phyloP scores from a whole-genome alignment of 2,797 vertebrate species.

The Tangara arthus region DNA sequence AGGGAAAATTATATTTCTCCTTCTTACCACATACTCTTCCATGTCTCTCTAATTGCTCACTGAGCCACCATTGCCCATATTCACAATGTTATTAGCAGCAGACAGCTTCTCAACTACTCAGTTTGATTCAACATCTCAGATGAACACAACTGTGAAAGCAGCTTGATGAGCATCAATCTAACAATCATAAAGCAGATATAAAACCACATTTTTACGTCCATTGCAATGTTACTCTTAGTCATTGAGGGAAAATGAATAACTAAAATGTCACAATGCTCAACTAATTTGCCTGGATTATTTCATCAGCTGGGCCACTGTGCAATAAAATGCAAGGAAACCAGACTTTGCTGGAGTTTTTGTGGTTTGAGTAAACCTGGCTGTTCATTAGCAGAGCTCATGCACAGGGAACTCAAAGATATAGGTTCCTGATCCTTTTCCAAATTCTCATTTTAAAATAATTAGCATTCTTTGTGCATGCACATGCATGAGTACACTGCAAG shows the following conservation, averaged over 20 bases:
- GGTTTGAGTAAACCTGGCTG: slow-evolving; percentile 27
- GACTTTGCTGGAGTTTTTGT: background rate
- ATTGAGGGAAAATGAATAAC: slow-evolving; percentile 36
- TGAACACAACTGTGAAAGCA: slow-evolving; percentile 22
- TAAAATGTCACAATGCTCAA: slow-evolving; percentile 24
- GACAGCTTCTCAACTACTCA: background rate
- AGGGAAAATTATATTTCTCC: background rate
- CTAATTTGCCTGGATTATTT: slow-evolving; percentile 26
- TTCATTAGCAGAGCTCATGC: slow-evolving; percentile 14
- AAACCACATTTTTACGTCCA: slow-evolving; percentile 34
- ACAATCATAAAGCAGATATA: slow-evolving; percentile 50
- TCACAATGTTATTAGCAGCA: background rate
- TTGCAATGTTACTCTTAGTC: slow-evolving; percentile 29
- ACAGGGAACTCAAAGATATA: background rate
- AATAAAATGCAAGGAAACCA: slow-evolving; percentile 30
- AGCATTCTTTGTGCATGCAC: background rate
- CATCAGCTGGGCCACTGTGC: slow-evolving; percentile 12
- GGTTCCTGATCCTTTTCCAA: background rate
- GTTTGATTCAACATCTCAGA: slow-evolving; percentile 31
- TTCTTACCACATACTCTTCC: background rate
- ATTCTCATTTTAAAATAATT: slow-evolving; percentile 33
- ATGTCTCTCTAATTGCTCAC: background rate
- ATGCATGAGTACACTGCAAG: background rate
- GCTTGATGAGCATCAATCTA: slow-evolving; percentile 32
- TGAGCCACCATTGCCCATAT: background rate